Evolutionary conservation across 2,113 vertebrate species (phyloP), one percentile per base, ranked within the genome.

Genomic region (Sciurus niger): DNA sequence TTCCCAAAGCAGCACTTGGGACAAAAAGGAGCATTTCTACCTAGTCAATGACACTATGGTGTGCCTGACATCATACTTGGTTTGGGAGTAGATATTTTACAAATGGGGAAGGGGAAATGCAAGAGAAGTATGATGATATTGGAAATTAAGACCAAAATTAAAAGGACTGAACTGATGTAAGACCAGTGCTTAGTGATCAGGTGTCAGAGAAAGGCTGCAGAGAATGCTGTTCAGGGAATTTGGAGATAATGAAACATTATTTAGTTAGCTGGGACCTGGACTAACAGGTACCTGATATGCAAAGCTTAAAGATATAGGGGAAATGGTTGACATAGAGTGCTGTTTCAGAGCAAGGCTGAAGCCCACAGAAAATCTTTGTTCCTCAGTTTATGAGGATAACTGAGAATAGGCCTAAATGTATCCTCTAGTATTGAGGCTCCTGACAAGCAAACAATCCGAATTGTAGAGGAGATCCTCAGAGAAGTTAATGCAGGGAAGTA

Each of bases 21-120:
- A 93, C 74, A 60, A 73, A 93, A 93, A 46, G 1, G 18, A 83
- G 20, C 4, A 11, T 68, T 70, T 46, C n/a, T 60, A 74, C 30
- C 34, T 68, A 46, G 9, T 40, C 72, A 72, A 17, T 68, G n/a
- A 40, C 25, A 78, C 0, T 48, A 37, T 12, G 25, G 9, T 68
- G n/a, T 58, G 30, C 2, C 4, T 63, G 89, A 68, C 8, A 93
- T 4, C 40, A 22, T 17, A 18, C 7, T 92, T 93, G 28, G 13
- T 46, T 90, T 78, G 43, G 16, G 51, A 60, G 43, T 46, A n/a
- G 34, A 17, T 20, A 24, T n/a, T 8, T 92, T 94, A 30, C 9
- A 46, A 37, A 74, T 1, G 4, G 7, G 6, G 12, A 13, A 5
- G 32, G 8, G 2, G 0, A 30, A 34, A 8, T 89, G 34, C 5